Conservation (phyloP, 2,888 invertebrate species). For the Tetragonula carbonaria region DNA sequence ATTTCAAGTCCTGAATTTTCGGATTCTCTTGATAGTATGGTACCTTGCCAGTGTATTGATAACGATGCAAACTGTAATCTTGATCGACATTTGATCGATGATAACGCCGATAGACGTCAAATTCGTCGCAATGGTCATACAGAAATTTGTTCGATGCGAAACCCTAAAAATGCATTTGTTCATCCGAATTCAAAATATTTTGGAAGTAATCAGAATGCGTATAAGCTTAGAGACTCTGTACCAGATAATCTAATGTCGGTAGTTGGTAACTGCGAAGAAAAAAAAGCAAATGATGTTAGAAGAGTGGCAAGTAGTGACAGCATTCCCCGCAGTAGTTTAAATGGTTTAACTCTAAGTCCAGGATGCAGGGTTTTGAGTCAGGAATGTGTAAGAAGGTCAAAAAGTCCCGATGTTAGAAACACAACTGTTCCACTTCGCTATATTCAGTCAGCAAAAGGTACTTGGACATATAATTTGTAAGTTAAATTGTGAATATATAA, state of each 20-base stretch:
- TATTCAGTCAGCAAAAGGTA: slow-evolving; percentile 80
- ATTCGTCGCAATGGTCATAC: slow-evolving; percentile 56
- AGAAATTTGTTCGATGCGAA: slow-evolving; percentile 51
- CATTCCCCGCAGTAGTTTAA: slow-evolving; percentile 69
- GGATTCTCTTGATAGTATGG: slow-evolving; percentile 75
- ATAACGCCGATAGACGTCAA: slow-evolving; percentile 57
- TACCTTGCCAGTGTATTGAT: slow-evolving; percentile 65
- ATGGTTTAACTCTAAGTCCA: slow-evolving; percentile 62
- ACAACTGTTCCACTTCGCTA: slow-evolving; percentile 73
- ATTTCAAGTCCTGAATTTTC: slow-evolving; percentile 76
- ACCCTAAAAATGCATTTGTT: slow-evolving; percentile 60
- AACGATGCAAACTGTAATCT: slow-evolving; percentile 65
- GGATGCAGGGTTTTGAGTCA: slow-evolving; percentile 74
- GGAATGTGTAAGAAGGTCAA: slow-evolving; percentile 71
- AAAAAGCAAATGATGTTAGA: slow-evolving; percentile 70
- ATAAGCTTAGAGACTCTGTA: slow-evolving; percentile 62
- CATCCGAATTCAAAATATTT: slow-evolving; percentile 65
- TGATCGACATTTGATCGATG: slow-evolving; percentile 50
- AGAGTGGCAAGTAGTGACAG: slow-evolving; percentile 77
- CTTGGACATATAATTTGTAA: slow-evolving; percentile 80
- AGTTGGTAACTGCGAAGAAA: slow-evolving; percentile 55
- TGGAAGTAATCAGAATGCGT: slow-evolving; percentile 53
- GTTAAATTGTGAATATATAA: slow-evolving; percentile 26
- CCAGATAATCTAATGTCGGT: slow-evolving; percentile 64
- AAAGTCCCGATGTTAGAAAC: slow-evolving; percentile 69